Evolutionary conservation across 1,140 invertebrate genomes (phyloP), one percentile per base, ranked within the genome.

Genomic region (Pollicipes pollicipes): DNA sequence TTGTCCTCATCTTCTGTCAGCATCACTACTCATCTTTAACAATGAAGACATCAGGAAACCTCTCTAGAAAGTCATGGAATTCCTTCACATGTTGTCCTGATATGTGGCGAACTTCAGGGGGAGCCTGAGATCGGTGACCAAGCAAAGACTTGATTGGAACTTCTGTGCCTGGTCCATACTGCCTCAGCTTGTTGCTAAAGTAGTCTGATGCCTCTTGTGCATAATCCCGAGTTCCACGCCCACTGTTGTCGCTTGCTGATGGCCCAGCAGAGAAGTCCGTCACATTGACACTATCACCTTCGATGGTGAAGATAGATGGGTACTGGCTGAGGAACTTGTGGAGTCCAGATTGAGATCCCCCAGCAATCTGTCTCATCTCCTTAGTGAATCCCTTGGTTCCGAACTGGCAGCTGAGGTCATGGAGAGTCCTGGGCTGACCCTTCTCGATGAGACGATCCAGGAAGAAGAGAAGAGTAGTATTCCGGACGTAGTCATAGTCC

Each of bases 351-450:
- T 95, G 93, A 72, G 91, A 94, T 73, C 92, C 92, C 68, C 93
- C 93, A 76, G 92, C 93, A 75, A 96, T 95, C 82, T 95, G 76
- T 70, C 80, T 67, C 80, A 81, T 81, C 73, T 96, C 92, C 83
- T 93, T 94, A 3, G 92, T 94, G 78, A 96, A 96, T 69, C 92
- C 92, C 82, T 94, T 95, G 72, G 92, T 92, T 76, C 93, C 93
- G 81, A 96, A 96, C 81, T 96, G 93, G 82, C 95, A 97, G 77
- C 91, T 94, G 71, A 97, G 84, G 83, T 97, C 95, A 80, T 97
- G 95, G 74, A 97, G 83, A 67, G 93, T 95, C 78, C 95, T 85
- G 71, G 91, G 78, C 69, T 83, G 91, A 73, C 90, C 89, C 82
- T 95, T 95, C 79, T 96, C 93, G 83, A 97, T 85, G 70, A 97